These are phyloP conservation scores for Tachina lurida DNA, from an alignment of 2,888 invertebrate species.

Conservation along the genomic window DNA sequence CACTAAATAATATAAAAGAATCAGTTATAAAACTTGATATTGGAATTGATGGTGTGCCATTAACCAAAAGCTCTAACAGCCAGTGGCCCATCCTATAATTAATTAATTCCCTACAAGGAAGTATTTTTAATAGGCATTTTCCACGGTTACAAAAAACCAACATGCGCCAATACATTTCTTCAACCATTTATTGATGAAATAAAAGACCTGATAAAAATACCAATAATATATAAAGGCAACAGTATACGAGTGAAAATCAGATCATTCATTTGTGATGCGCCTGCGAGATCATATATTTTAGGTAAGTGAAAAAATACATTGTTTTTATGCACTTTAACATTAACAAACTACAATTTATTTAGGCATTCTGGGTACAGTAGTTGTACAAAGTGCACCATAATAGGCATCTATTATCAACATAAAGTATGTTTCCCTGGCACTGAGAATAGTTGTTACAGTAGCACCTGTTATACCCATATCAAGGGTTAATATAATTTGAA, in stretches of 20 bases:
- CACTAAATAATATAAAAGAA: constrained; percentile 50
- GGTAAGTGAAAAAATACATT: not conserved
- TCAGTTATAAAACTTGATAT: constrained; percentile 47
- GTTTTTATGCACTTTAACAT: not conserved
- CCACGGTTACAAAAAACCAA: too few relatives aligned
- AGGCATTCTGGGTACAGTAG: not conserved
- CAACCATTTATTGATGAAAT: too few relatives aligned
- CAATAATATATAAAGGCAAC: constrained; percentile 3
- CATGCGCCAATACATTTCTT: too few relatives aligned
- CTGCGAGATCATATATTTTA: constrained; percentile 3
- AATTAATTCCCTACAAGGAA: too few relatives aligned
- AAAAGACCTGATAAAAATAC: not conserved
- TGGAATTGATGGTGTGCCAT: constrained; percentile 15
- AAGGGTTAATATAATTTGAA: too few relatives aligned
- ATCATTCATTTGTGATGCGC: constrained; percentile 5
- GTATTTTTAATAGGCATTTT: too few relatives aligned
- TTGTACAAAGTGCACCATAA: too few relatives aligned
- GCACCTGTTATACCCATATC: too few relatives aligned
- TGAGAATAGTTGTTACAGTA: too few relatives aligned
- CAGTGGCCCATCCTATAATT: not conserved
- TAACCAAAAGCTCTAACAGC: constrained; percentile 3
- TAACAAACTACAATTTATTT: constrained; percentile 6
- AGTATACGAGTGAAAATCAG: constrained; percentile 1
- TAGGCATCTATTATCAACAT: too few relatives aligned
- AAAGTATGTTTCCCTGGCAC: too few relatives aligned